Conservation (phyloP, 2,888 invertebrate species). For the Acrobasis repandana region DNA sequence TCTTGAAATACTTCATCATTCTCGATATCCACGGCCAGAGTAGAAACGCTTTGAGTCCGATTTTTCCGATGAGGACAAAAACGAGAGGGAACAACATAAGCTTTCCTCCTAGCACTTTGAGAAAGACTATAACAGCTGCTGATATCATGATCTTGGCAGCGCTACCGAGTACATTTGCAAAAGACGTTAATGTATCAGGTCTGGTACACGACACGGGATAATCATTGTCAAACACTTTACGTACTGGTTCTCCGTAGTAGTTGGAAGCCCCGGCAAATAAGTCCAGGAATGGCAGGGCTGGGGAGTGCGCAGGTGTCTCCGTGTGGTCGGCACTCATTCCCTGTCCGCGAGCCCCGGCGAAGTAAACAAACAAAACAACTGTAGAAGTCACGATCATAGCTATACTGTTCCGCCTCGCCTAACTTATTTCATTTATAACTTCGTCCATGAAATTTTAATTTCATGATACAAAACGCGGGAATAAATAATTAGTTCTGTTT, state of each 20-base stretch:
- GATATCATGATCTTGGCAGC: conserved; percentile 77
- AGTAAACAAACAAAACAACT: conserved; percentile 57
- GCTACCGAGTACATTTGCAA: conserved; percentile 69
- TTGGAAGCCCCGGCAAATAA: conserved; percentile 67
- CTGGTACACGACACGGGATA: conserved; percentile 65
- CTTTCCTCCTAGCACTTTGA: conserved; percentile 71
- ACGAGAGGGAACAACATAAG: conserved; percentile 66
- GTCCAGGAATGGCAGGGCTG: conserved; percentile 63
- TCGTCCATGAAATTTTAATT: conserved; percentile 73
- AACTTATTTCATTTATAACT: conserved; percentile 65
- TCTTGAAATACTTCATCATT: conserved; percentile 71
- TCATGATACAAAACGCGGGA: conserved; percentile 59
- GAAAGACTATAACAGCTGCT: conserved; percentile 63
- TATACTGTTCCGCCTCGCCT: conserved; percentile 70
- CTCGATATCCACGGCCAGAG: conserved; percentile 76
- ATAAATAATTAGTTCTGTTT: conserved; percentile 59
- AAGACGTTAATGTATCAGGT: conserved; percentile 62
- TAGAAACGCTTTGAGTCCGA: conserved; percentile 68
- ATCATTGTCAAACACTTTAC: conserved; percentile 63
- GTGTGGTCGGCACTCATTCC: conserved; percentile 48
- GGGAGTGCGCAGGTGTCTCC: conserved; percentile 48
- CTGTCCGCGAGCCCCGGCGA: conserved; percentile 61
- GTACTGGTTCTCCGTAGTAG: conserved; percentile 61
- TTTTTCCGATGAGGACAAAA: conserved; percentile 63
- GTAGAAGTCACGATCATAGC: conserved; percentile 65